These are phyloP conservation scores for Tetanocera ferruginea DNA, from an alignment of 2,888 invertebrate species.

Conservation along the genomic window DNA sequence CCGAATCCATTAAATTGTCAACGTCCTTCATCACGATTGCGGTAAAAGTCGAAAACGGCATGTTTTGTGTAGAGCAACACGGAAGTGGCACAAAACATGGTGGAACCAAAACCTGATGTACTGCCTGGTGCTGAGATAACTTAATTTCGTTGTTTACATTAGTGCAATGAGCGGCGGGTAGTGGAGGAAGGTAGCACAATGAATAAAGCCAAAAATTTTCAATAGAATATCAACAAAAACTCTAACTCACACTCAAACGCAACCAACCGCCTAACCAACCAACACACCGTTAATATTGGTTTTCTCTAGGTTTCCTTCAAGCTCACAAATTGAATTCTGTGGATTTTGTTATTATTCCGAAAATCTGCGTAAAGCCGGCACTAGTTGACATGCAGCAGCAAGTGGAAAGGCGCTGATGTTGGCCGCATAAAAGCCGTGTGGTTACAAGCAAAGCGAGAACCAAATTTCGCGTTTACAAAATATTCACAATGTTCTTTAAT, in stretches of 20 bases:
- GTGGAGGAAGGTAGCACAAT: neutral
- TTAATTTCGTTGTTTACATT: constrained; percentile 8
- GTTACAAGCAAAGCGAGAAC: neutral
- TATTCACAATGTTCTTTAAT: too few relatives aligned
- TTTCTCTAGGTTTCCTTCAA: neutral
- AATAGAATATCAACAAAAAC: constrained; percentile 1
- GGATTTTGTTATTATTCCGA: constrained; percentile 29
- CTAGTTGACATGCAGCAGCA: neutral
- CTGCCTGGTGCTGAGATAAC: constrained; percentile 6
- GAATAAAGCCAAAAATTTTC: constrained; percentile 17
- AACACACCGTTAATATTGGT: constrained; percentile 8
- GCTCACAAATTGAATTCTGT: constrained; percentile 32
- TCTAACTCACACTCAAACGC: neutral
- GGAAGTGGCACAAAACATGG: too few relatives aligned
- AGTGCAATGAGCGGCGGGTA: neutral
- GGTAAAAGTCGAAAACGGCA: constrained; percentile 8
- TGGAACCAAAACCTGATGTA: neutral
- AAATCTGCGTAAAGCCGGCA: neutral
- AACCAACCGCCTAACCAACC: neutral
- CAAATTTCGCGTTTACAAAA: too few relatives aligned
- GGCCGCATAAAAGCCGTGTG: neutral
- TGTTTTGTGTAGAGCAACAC: too few relatives aligned
- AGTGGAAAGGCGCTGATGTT: neutral
- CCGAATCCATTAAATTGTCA: constrained; percentile 30
- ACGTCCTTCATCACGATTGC: constrained; percentile 23